These are phyloP conservation scores for Tarsius wallacei DNA, from an alignment of 2,797 vertebrate species.

Conservation along the genomic window DNA sequence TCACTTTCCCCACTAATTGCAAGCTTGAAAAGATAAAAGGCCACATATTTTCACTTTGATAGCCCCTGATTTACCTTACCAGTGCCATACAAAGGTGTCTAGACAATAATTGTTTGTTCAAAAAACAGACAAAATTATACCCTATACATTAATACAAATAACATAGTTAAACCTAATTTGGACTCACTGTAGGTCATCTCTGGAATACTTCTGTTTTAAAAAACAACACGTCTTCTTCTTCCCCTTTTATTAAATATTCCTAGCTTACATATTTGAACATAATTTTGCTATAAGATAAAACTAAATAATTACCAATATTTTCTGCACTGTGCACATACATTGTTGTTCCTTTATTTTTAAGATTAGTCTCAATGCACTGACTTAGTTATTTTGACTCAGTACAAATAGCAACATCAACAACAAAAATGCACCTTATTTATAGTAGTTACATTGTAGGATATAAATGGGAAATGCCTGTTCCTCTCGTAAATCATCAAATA, in stretches of 20 bases:
- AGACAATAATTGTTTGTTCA: not conserved
- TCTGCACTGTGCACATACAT: not conserved
- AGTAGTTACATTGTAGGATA: not conserved
- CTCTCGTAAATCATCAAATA: not conserved
- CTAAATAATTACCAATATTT: not conserved
- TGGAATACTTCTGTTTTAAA: not conserved
- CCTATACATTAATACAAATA: not conserved
- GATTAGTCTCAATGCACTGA: not conserved
- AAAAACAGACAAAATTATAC: not conserved
- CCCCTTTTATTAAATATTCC: not conserved
- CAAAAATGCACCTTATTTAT: not conserved
- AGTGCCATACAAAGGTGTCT: not conserved
- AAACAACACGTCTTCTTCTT: rapidly evolving
- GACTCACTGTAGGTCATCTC: not conserved
- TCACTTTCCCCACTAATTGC: not conserved
- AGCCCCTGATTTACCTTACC: not conserved
- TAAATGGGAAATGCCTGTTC: not conserved
- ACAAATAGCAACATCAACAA: conserved; percentile 26
- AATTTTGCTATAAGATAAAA: not conserved
- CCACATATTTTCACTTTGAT: not conserved
- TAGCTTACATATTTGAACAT: not conserved
- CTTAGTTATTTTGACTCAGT: not conserved
- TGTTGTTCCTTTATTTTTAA: not conserved
- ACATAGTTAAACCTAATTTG: not conserved
- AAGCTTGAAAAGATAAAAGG: not conserved